Base-by-base conservation (phyloP, 2,888 invertebrate genomes). In the Parasteatoda lunata region DNA sequence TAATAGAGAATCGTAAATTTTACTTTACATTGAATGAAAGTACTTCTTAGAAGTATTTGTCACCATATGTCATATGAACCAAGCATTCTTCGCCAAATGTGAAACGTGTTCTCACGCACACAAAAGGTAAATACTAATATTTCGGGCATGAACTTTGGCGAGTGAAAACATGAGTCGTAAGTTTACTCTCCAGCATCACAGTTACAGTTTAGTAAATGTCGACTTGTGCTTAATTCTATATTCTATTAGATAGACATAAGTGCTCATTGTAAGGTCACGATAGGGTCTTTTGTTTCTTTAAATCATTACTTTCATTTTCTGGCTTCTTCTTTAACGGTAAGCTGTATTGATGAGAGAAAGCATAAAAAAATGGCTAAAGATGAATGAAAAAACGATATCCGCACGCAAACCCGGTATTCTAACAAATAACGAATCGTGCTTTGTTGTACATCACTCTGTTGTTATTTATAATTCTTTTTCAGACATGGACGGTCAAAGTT, bases 271-370 rank as follows among this genome's bases (percentile, higher is more conserved):
- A 15, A 64, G 3, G 71, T 54, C 69, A 82, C 54, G 72, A 73
- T 11, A 65, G 7, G 11, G 51, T 49, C 84, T 78, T 84, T 85
- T 79, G 79, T 85, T 76, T 75, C 69, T 15, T 30, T 9, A 8
- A 64, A 51, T 15, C 64, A 13, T 51, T 49, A 73, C 51, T 69
- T 75, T 80, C 77, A 66, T 68, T 86, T 86, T 80, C 64, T 52
- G 66, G 15, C 11, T 47, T 51, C 65, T 64, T 48, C 69, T 52
- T 66, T 80, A 85, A 85, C 85, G 80, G 80, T 70, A 65, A 47
- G 71, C n/a, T 30, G 30, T 51, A 79, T 79, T 75, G 30, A 30
- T 30, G 30, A 30, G 30, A 79, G 65, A 75, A 84, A 78, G 45
- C 9, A 30, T 51, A 45, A 49, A 73, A 65, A 84, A 76, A 66